Evolutionary conservation across 2,888 invertebrate species (phyloP).

Genomic region (Pristionchus japonicus): DNA sequence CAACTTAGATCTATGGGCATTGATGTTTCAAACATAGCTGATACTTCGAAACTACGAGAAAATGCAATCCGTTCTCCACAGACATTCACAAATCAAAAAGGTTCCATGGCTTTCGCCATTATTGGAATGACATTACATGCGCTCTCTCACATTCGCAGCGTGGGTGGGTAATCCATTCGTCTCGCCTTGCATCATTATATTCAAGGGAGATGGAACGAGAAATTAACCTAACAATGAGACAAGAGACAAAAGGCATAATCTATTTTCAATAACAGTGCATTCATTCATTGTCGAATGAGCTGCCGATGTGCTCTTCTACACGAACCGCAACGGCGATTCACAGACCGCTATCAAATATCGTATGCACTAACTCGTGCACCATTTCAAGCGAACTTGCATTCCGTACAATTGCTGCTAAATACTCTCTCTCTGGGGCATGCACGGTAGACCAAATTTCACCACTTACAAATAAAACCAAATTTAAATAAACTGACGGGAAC

Average conservation of each 20-base stretch:
- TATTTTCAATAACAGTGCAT: too few relatives aligned
- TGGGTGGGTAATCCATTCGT: background rate
- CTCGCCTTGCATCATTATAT: background rate
- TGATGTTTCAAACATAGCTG: background rate
- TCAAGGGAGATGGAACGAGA: background rate
- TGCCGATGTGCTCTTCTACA: background rate
- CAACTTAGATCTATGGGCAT: background rate
- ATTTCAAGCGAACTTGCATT: background rate
- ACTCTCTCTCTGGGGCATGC: too few relatives aligned
- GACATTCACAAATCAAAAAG: too few relatives aligned
- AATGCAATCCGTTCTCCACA: too few relatives aligned
- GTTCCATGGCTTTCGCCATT: background rate
- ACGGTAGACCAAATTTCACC: too few relatives aligned
- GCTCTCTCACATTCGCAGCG: background rate
- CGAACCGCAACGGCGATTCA: background rate
- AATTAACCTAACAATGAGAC: too few relatives aligned
- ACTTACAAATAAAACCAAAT: background rate
- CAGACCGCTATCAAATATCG: background rate
- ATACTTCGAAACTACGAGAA: too few relatives aligned
- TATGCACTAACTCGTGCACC: background rate
- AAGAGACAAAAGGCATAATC: too few relatives aligned
- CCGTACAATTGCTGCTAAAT: background rate
- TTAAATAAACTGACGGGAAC: constrained; percentile 50
- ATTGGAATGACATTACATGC: background rate
- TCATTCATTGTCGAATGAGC: background rate